Evolutionary conservation across 1,140 invertebrate genomes (phyloP).

Genomic region (Trachelipus rathkii): DNA sequence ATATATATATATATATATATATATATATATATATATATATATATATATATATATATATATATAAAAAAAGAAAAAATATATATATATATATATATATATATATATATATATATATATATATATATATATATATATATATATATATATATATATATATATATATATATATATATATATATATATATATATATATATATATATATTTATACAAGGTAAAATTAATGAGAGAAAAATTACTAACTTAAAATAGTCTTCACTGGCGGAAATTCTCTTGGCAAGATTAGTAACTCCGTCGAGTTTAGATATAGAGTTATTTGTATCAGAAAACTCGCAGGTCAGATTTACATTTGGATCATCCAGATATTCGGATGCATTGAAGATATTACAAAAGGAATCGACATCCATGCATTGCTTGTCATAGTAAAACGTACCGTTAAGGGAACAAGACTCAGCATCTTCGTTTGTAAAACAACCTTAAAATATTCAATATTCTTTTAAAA

Average conservation of each 20-base stretch:
- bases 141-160: no score
- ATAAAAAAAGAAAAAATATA: no score
- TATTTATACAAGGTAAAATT: no score
- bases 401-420: constrained; percentile 33
- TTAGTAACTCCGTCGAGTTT: constrained; percentile 34
- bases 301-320: not conserved
- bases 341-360: constrained; percentile 5
- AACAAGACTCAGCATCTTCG: not conserved
- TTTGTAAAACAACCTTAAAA: constrained; percentile 29
- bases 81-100: no score
- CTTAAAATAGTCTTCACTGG: constrained; percentile 86
- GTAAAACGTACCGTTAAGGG: constrained; percentile 22
- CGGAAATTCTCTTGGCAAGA: constrained; percentile 61
- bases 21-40: no score
- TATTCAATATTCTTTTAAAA: not conserved
- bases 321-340: constrained; percentile 24
- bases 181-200: no score
- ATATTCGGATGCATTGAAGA: constrained; percentile 67
- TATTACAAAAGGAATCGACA: constrained; percentile 67
- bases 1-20: no score
- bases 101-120: no score
- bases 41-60: no score
- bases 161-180: no score
- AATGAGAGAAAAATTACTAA: constrained; percentile 57
- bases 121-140: no score